phyloP scores from a whole-genome alignment of 1,140 invertebrate genomes.

The Dinothrombium tinctorium region DNA sequence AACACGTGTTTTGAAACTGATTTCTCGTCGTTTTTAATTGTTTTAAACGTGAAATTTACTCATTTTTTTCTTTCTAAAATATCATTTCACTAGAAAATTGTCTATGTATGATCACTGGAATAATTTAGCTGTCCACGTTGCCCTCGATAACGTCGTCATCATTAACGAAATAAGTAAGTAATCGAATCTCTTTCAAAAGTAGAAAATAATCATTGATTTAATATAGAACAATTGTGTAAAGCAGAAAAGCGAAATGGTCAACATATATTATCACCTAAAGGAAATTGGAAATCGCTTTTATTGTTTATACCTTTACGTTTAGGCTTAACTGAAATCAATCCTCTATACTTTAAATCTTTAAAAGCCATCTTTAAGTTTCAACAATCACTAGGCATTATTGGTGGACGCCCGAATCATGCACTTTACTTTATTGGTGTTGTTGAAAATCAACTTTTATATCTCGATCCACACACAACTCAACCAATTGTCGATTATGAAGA shows the following conservation, averaged over 20 bases:
- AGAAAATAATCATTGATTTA: no score
- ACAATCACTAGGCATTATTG: conserved; percentile 83
- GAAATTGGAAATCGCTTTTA: conserved; percentile 63
- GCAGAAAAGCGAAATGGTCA: not conserved
- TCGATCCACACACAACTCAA: conserved; percentile 88
- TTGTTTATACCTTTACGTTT: conserved; percentile 83
- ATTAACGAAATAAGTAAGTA: conserved; percentile 82
- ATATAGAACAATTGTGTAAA: not conserved
- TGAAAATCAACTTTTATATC: conserved; percentile 64
- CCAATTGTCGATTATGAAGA: conserved; percentile 30
- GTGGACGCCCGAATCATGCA: conserved; percentile 92
- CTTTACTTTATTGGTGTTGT: conserved; percentile 90
- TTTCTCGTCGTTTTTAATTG: not conserved
- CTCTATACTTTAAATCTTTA: conserved; percentile 61
- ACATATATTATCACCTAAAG: not conserved
- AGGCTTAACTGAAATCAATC: conserved; percentile 76
- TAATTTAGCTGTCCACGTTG: conserved; percentile 67
- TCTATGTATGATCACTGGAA: conserved; percentile 79
- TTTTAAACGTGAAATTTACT: not conserved
- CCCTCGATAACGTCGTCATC: conserved; percentile 79
- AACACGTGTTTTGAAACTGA: not conserved
- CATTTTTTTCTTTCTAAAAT: conserved; percentile 14
- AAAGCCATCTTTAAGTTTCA: conserved; percentile 66
- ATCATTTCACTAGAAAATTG: conserved; percentile 50
- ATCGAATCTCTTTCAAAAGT: no score